Base-by-base conservation (phyloP, 2,113 vertebrate species). In the Callipepla squamata region DNA sequence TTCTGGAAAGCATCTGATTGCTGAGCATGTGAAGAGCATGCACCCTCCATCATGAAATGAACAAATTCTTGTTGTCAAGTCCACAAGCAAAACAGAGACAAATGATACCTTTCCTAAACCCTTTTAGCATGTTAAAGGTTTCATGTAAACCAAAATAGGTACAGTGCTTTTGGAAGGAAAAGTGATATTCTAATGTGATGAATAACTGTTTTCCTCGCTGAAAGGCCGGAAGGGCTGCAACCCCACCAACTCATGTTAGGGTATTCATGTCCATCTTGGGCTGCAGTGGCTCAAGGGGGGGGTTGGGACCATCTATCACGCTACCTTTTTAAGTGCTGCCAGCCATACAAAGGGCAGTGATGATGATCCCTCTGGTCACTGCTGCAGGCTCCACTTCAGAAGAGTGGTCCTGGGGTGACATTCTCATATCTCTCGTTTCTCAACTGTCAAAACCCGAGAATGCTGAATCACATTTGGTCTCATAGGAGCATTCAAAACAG, bases 1-100 rank as follows among this genome's bases (percentile, higher is more conserved):
- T 95, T 95, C 94, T 91, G 87, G 85, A 92, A 73, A 57, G 79
- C 3, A 1, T 85, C 72, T 57, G 85, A 8, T 45, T 23, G 72
- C 38, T 51, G 87, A 88, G 79, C 70, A 32, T 62, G 34, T 0
- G 0, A 59, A 75, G 89, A 80, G 67, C 19, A 2, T 0, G 0
- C 28, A 79, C 25, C 92, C 89, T 81, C 86, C 2, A 1, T 48
- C 76, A 23, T 4, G 9, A 34, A 32, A 11, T 47, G 67, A 85
- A n/a, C 58, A 40, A 70, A 19, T 82, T 77, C 40, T 47, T 57
- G 4, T 81, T 75, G 28, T 91, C 38, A 87, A 57, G 40, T 80
- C 63, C 44, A 74, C 61, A 61, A 59, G 51, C 59, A 70, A 80
- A 93, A 87, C 42, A 78, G 78, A 45, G 57, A 85, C 73, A 32